Evolutionary conservation across 2,113 vertebrate genomes (phyloP), one percentile per base, ranked within the genome.

Genomic region (Alces alces): DNA sequence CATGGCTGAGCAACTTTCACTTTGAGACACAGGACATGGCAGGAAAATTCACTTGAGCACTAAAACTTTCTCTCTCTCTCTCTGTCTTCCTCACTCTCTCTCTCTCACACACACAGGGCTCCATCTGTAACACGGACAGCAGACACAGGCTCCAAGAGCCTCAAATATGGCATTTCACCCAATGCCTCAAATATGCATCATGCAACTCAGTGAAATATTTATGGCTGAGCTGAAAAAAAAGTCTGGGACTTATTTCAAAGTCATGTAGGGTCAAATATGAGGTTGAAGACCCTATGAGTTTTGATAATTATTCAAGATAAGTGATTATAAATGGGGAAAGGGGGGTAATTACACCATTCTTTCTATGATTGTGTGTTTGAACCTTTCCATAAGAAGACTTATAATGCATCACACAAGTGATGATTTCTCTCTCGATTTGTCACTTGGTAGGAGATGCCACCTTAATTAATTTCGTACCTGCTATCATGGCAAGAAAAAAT

Each of bases 391-490:
- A 70, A 60, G 50, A 92, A 93, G 10, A 66, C 15, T 83, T 73
- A 66, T 91, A 82, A 87, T 27, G 14, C 12, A 79, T 54, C 13
- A 19, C 5, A 13, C 28, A 52, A 94, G 5, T 25, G 47, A 64
- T 64, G 52, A 89, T 83, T 88, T 86, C 73, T 91, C 43, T 95
- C 93, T 90, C 66, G 33, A 73, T 89, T 30, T 85, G 92, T 80
- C 76, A 92, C 33, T n/a, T 78, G 21, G 17, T 36, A 86, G 43
- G 85, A 39, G 23, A 28, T 33, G 55, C 55, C 78, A 61, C 57
- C 58, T 89, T 54, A 92, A 92, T 96, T 90, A 93, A 89, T 23
- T 64, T 92, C 78, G 86, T 83, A n/a, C 14, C 84, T 86, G 39
- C 8, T 80, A 10, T 30, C 28, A 50, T 14, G 52, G 54, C 64